Evolutionary conservation across 2,797 vertebrate species (phyloP).

Genomic region (Mormyrus hasselquistii): DNA sequence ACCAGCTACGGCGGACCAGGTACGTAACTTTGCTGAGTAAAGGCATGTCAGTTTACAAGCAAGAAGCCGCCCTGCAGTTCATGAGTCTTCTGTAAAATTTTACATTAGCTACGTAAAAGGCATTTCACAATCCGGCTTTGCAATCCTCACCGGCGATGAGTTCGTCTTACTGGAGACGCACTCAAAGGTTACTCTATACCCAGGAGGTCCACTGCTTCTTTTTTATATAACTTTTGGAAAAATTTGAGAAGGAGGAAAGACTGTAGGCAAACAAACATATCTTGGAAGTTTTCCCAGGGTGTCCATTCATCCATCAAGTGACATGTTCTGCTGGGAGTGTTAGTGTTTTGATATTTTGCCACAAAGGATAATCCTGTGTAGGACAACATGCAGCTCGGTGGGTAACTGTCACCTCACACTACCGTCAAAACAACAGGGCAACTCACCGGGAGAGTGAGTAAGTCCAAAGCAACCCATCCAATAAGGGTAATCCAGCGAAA

Average conservation of each 20-base stretch:
- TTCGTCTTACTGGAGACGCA: not conserved
- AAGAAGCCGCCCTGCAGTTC: not conserved
- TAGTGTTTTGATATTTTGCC: not conserved
- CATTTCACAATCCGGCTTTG: not conserved
- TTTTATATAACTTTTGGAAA: not conserved
- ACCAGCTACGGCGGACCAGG: constrained; percentile 55
- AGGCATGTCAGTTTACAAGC: not conserved
- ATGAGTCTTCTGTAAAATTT: not conserved
- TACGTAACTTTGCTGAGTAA: constrained; percentile 32
- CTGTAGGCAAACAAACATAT: not conserved
- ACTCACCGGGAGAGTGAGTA: not conserved
- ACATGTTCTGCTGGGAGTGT: not conserved
- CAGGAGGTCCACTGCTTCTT: not conserved
- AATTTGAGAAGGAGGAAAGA: not conserved
- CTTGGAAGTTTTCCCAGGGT: not conserved
- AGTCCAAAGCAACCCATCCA: not conserved
- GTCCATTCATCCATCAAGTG: not conserved
- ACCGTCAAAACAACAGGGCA: not conserved
- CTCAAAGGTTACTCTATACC: not conserved
- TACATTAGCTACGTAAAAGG: not conserved
- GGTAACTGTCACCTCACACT: not conserved
- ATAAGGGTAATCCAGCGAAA: not conserved
- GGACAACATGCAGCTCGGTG: not conserved
- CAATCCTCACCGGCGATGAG: not conserved
- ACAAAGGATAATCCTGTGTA: not conserved